These are phyloP conservation scores for Polydesmus complanatus DNA, from an alignment of 2,888 invertebrate genomes.

Conservation along the genomic window DNA sequence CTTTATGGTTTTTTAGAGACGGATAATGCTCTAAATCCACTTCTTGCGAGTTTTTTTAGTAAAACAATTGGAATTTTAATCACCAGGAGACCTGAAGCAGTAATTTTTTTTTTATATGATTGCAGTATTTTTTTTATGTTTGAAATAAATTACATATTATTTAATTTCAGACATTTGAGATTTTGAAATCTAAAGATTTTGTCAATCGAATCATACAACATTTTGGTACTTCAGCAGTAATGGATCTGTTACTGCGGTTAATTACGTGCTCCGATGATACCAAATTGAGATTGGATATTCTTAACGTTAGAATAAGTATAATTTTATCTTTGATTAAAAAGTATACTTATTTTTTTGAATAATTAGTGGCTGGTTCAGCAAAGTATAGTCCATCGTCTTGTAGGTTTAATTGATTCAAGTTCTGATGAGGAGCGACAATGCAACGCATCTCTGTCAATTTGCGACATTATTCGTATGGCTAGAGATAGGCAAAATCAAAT, in stretches of 20 bases:
- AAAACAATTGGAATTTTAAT: conserved; percentile 84
- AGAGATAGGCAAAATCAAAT: conserved; percentile 33
- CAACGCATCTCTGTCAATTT: conserved; percentile 75
- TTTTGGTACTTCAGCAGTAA: conserved; percentile 84
- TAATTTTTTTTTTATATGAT: conserved; percentile 32
- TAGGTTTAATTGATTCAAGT: conserved; percentile 47
- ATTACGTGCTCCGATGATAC: conserved; percentile 66
- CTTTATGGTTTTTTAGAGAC: conserved; percentile 78
- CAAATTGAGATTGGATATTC: conserved; percentile 54
- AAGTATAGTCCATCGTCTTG: conserved; percentile 66
- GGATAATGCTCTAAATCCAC: conserved; percentile 76
- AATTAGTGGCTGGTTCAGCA: conserved; percentile 79
- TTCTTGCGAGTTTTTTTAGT: conserved; percentile 90
- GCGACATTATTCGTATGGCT: conserved; percentile 62
- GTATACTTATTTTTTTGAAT: conserved; percentile 12
- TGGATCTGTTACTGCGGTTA: conserved; percentile 76
- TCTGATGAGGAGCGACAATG: conserved; percentile 60
- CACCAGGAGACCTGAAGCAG: conserved; percentile 71
- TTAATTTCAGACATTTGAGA: conserved; percentile 71
- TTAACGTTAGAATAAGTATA: conserved; percentile 43
- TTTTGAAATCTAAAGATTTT: conserved; percentile 75
- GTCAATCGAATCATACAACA: conserved; percentile 74
- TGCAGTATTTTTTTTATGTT: conserved; percentile 19
- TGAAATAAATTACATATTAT: conserved; percentile 14
- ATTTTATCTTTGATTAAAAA: background rate